These are phyloP conservation scores for Acridotheres tristis DNA, from an alignment of 2,797 vertebrate genomes.

Conservation along the genomic window DNA sequence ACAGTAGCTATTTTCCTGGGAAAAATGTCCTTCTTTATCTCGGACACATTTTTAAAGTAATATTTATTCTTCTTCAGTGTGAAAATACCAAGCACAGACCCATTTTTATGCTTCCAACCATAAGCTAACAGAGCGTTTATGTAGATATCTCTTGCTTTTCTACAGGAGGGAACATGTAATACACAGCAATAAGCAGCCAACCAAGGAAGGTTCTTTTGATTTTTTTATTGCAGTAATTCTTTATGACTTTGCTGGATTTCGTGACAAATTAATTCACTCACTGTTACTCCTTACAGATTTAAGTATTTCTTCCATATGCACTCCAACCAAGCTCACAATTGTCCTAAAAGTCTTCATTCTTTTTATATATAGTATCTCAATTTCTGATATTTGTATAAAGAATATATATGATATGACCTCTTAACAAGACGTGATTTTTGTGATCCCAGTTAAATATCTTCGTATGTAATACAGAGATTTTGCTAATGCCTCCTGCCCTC, in stretches of 20 bases:
- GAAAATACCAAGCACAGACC: neutral
- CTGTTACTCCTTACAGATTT: neutral
- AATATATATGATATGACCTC: neutral
- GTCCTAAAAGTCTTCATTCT: neutral
- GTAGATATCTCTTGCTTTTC: neutral
- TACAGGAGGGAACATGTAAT: neutral
- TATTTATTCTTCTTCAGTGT: neutral
- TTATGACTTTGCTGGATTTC: neutral
- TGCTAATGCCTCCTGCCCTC: neutral
- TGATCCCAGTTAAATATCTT: neutral
- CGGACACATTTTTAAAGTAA: neutral
- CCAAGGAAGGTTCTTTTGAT: neutral
- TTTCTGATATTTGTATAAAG: neutral
- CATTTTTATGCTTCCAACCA: neutral
- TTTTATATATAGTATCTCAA: accelerated
- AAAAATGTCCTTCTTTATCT: neutral
- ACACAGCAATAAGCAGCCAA: neutral
- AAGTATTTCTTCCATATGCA: neutral
- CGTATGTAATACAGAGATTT: neutral
- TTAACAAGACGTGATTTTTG: accelerated
- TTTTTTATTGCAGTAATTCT: neutral
- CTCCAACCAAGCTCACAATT: neutral
- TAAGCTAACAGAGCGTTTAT: neutral
- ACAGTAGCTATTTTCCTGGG: neutral
- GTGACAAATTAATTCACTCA: neutral